phyloP scores from a whole-genome alignment of 2,888 invertebrate genomes.

The Ectemnius continuus region DNA sequence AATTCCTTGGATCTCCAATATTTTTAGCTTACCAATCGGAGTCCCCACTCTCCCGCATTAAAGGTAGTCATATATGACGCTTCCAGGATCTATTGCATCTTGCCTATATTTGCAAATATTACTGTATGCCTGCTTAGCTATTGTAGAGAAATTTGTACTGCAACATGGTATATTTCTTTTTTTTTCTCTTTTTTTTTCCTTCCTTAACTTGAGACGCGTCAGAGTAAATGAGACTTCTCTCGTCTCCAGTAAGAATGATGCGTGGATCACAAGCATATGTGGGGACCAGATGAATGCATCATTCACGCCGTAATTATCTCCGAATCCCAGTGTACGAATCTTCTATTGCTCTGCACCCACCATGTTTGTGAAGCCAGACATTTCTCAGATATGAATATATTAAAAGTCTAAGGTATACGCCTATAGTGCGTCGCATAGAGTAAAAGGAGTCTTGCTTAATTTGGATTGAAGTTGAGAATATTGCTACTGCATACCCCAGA shows the following conservation, averaged over 20 bases:
- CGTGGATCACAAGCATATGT: slow-evolving; percentile 47
- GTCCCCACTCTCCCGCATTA: slow-evolving; percentile 75
- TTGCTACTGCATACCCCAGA: slow-evolving; percentile 41
- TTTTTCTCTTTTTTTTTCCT: slow-evolving; percentile 36
- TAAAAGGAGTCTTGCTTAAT: slow-evolving; percentile 14
- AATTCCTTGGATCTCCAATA: slow-evolving; percentile 72
- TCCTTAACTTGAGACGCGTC: slow-evolving; percentile 24
- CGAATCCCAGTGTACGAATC: not conserved
- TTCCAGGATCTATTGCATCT: slow-evolving; percentile 67
- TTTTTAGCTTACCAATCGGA: slow-evolving; percentile 77
- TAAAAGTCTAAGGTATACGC: no score
- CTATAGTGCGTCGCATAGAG: not conserved
- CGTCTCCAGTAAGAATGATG: slow-evolving; percentile 36
- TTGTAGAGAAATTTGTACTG: slow-evolving; percentile 71
- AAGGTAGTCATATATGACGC: slow-evolving; percentile 72
- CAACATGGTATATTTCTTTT: slow-evolving; percentile 27
- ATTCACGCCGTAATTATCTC: not conserved
- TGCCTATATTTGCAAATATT: slow-evolving; percentile 64
- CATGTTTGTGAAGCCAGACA: not conserved
- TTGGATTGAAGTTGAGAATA: slow-evolving; percentile 18
- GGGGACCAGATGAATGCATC: slow-evolving; percentile 32
- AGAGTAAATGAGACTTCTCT: slow-evolving; percentile 33
- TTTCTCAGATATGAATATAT: no score
- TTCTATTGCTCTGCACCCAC: slow-evolving; percentile 4
- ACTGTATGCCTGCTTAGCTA: slow-evolving; percentile 82